Evolutionary conservation across 2,797 vertebrate genomes (phyloP).

Genomic region (Myotis daubentonii): DNA sequence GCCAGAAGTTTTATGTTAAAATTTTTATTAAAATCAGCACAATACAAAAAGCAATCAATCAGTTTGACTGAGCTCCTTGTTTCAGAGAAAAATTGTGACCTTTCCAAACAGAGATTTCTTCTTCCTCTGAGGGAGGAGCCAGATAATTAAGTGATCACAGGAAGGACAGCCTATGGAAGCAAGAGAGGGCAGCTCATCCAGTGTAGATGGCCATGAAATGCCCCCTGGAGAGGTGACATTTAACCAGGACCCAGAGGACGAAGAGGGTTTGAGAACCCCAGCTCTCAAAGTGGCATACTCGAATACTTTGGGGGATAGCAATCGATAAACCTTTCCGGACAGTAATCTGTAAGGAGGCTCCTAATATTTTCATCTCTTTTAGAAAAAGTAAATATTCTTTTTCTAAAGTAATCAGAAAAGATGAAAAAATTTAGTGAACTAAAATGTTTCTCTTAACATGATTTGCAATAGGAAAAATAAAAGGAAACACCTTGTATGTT

Average conservation of each 20-base stretch:
- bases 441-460: slow-evolving; percentile 23
- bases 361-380: slow-evolving; percentile 41
- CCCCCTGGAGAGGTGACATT: neutral
- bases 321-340: neutral
- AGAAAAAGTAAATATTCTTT: slow-evolving; percentile 47
- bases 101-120: neutral
- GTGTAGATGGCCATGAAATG: neutral
- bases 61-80: slow-evolving; percentile 4
- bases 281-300: neutral
- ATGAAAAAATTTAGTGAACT: neutral
- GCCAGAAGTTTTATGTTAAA: slow-evolving; percentile 27
- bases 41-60: neutral
- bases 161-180: neutral
- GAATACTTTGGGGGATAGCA: neutral
- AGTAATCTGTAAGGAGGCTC: neutral
- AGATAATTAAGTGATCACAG: neutral
- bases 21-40: slow-evolving; percentile 26
- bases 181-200: neutral
- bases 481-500: neutral
- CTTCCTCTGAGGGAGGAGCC: neutral
- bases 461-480: neutral
- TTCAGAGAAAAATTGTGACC: slow-evolving; percentile 28
- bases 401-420: slow-evolving; percentile 38
- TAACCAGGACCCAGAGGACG: neutral
- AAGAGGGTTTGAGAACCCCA: neutral